Percentiles rank a stretch among this genome's conserved stretches.
These are phyloP conservation scores for Scolopax bukidnonensis DNA, from an alignment of 2,797 vertebrate species.

Conservation along the genomic window DNA sequence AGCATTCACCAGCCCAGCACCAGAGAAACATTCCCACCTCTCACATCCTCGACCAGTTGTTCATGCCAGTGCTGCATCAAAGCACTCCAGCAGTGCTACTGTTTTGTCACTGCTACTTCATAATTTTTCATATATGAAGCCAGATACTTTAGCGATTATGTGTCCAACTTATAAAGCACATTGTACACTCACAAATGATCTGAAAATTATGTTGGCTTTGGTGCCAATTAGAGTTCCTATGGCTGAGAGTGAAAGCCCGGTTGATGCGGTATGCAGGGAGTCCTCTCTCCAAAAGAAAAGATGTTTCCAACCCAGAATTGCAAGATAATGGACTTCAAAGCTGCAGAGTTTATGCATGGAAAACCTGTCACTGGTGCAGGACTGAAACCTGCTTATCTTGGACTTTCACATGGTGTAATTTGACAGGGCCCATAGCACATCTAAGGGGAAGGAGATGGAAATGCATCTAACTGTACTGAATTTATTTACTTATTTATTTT, in stretches of 20 bases:
- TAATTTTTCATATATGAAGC: neutral
- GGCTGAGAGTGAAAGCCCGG: neutral
- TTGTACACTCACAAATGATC: neutral
- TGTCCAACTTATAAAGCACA: neutral
- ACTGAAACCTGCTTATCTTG: slow-evolving; percentile 53
- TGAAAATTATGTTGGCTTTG: neutral
- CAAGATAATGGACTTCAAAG: slow-evolving; percentile 40
- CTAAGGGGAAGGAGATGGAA: slow-evolving; percentile 21
- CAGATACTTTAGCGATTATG: fast-evolving
- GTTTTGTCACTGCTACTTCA: neutral
- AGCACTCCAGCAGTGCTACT: fast-evolving
- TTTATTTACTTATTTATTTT: slow-evolving; percentile 57
- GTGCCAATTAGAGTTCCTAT: fast-evolving
- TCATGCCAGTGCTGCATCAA: neutral
- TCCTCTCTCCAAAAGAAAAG: neutral
- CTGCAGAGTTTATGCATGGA: neutral
- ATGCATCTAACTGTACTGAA: neutral
- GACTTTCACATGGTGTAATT: slow-evolving; percentile 45
- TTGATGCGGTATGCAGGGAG: neutral
- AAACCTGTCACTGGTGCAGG: slow-evolving; percentile 31
- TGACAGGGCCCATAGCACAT: neutral
- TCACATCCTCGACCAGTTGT: fast-evolving
- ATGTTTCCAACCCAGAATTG: neutral
- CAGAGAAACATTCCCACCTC: neutral
- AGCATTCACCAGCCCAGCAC: fast-evolving